Base-by-base conservation (phyloP, 2,113 vertebrate species). In the Acrocephalus kingi region DNA sequence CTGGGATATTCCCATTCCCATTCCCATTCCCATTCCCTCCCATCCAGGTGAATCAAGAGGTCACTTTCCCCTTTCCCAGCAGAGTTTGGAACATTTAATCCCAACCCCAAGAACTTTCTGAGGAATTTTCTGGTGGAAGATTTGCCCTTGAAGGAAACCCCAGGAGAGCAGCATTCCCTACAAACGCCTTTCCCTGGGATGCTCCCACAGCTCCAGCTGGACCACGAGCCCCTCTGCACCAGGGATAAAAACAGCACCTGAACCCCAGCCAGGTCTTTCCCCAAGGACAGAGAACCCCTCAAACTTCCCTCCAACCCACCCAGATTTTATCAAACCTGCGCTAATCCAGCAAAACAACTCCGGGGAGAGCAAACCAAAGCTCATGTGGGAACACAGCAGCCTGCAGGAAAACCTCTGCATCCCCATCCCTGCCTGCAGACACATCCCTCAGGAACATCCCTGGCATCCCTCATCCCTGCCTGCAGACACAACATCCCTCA, bases 261-360 rank as follows among this genome's bases (percentile, higher is more conserved):
- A 67, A 75, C 10, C 79, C 0, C 0, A 90, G 87, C 92, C 93
- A 94, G 93, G 61, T 39, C 48, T 77, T 89, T n/a, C n/a, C 51
- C 94, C 84, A 37, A 67, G 41, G 87, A 61, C 18, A 49, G 15
- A 90, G 27, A 90, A 94, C 48, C 88, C 75, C 41, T 84, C 58
- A 55, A 30, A 58, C 2, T 77, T 80, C 5, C 27, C 28, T 73
- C 81, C 92, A 77, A 4, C 59, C 75, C 87, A 35, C 55, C 63
- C 85, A 74, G 90, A 67, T 91, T 81, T 80, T 55, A 86, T 90
- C 68, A 20, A 86, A 45, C 16, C 51, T 0, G 3, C 68, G 84
- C 59, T 73, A 66, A 77, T 37, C 79, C 96, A 77, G 55, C 48
- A 25, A 73, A 89, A 84, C 63, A 63, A 30, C 88, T 71, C 88